Evolutionary conservation across 2,113 vertebrate species (phyloP).

Genomic region (Proterorhinus semilunaris): DNA sequence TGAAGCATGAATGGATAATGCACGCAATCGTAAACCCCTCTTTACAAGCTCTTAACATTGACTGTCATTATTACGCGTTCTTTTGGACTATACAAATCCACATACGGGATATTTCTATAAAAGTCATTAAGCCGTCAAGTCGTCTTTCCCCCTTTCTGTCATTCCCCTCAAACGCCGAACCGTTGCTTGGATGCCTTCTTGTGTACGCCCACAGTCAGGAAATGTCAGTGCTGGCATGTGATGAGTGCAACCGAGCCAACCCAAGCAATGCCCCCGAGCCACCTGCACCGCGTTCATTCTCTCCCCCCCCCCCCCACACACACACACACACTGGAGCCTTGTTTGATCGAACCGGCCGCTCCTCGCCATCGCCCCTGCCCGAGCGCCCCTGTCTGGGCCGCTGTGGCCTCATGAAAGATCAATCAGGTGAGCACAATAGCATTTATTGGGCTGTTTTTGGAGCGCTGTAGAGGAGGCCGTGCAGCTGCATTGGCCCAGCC

Average conservation of each 20-base stretch:
- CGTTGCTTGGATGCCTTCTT: conserved; percentile 78
- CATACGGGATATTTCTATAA: no score
- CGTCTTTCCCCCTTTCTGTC: conserved; percentile 54
- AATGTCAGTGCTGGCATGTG: conserved; percentile 76
- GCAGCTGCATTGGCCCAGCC: conserved; percentile 76
- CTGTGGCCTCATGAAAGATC: conserved; percentile 68
- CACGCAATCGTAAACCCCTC: no score
- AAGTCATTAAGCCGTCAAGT: conserved; percentile 47
- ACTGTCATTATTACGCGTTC: no score
- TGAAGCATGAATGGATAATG: no score
- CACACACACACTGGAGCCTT: conserved; percentile 75
- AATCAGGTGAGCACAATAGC: conserved; percentile 78
- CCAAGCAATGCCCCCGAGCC: conserved; percentile 72
- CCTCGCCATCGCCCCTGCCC: conserved; percentile 58
- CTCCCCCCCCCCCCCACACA: conserved; percentile 52
- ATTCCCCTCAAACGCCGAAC: conserved; percentile 68
- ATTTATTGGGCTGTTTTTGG: conserved; percentile 73
- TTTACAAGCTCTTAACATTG: no score
- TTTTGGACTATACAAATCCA: no score
- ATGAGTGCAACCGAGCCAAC: conserved; percentile 57
- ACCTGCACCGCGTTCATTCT: conserved; percentile 68
- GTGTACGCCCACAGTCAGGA: conserved; percentile 74
- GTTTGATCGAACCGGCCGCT: conserved; percentile 65
- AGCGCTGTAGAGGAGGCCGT: conserved; percentile 54
- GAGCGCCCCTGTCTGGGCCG: conserved; percentile 67